These are phyloP conservation scores for Athalia circularis DNA, from an alignment of 2,888 invertebrate species.

Conservation along the genomic window DNA sequence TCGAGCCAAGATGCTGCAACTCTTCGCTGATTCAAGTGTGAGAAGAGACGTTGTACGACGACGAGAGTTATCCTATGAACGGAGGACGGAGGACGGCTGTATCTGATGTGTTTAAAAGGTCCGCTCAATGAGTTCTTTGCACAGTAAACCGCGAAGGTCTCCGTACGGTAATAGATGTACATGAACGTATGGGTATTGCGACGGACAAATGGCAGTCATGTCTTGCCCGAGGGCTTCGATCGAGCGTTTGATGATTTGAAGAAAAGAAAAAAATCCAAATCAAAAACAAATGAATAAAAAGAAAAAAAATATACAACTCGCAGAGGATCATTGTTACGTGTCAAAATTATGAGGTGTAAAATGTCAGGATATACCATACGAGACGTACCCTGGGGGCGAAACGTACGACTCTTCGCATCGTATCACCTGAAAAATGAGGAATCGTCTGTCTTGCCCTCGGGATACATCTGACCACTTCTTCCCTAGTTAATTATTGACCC, in stretches of 20 bases:
- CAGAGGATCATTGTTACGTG: slow-evolving; percentile 26
- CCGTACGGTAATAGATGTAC: background rate
- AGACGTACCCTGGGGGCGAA: no score
- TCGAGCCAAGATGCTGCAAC: slow-evolving; percentile 32
- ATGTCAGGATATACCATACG: slow-evolving; percentile 12
- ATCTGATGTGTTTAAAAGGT: slow-evolving; percentile 18
- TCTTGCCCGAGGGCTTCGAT: slow-evolving; percentile 20
- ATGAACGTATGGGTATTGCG: slow-evolving; percentile 17
- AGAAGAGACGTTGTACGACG: slow-evolving; percentile 3
- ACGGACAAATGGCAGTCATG: slow-evolving; percentile 30
- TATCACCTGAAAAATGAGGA: no score
- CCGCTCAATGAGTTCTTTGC: slow-evolving; percentile 15
- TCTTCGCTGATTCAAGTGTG: slow-evolving; percentile 16
- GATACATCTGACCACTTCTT: no score
- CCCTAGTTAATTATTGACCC: slow-evolving; percentile 4
- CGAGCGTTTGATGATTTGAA: background rate
- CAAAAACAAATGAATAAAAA: background rate
- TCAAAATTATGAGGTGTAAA: slow-evolving; percentile 7
- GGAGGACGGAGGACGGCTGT: background rate
- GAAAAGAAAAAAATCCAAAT: no score
- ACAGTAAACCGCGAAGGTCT: slow-evolving; percentile 19
- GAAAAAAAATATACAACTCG: background rate
- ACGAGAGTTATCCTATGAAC: slow-evolving; percentile 18
- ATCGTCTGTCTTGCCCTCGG: no score
- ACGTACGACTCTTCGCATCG: no score